Evolutionary conservation across 2,888 invertebrate species (phyloP).

Genomic region (Arge pagana): DNA sequence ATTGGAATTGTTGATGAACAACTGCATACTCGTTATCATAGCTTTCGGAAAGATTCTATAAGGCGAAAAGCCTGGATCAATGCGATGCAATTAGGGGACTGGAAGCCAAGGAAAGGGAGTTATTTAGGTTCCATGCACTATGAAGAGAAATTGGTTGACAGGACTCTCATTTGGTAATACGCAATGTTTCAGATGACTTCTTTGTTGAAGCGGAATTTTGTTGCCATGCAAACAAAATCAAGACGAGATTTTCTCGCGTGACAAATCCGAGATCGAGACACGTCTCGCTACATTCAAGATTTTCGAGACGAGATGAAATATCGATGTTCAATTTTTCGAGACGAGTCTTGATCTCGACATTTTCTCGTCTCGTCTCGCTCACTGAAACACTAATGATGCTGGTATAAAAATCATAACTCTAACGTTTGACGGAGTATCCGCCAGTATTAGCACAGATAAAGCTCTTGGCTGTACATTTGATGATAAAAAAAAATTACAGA

Average conservation of each 20-base stretch:
- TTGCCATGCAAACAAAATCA: not conserved
- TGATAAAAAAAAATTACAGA: not conserved
- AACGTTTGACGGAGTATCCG: conserved; percentile 15
- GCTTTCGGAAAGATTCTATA: not conserved
- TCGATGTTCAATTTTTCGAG: too few relatives aligned
- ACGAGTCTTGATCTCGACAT: too few relatives aligned
- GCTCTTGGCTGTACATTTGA: conserved; percentile 8
- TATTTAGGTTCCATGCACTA: not conserved
- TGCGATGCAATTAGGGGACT: not conserved
- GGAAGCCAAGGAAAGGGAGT: not conserved
- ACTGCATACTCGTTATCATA: not conserved
- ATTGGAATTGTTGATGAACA: too few relatives aligned
- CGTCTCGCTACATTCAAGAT: too few relatives aligned
- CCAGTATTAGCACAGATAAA: conserved; percentile 5
- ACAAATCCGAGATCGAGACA: too few relatives aligned
- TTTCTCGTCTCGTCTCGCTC: too few relatives aligned
- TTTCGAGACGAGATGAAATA: too few relatives aligned
- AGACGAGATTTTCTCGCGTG: not conserved
- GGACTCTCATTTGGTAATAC: not conserved
- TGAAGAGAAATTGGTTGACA: not conserved
- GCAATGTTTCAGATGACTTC: too few relatives aligned
- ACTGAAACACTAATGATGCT: too few relatives aligned
- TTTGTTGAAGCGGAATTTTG: not conserved
- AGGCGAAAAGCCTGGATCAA: not conserved
- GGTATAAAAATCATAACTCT: conserved; percentile 11